phyloP scores from a whole-genome alignment of 2,888 invertebrate species.

The Ophonus ardosiacus region DNA sequence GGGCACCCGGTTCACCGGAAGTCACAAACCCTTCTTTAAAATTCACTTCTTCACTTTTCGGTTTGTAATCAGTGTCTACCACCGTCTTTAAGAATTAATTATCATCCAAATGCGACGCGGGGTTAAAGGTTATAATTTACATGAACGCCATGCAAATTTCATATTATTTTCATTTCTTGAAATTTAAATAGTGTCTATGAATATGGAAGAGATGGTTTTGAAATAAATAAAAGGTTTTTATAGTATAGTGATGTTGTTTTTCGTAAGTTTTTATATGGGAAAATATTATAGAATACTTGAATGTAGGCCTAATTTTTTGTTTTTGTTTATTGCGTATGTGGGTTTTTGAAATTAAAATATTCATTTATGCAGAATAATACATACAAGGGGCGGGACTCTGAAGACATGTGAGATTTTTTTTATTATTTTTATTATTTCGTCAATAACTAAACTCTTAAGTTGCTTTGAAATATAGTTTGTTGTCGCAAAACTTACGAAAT shows the following conservation, averaged over 20 bases:
- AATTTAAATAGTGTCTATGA: constrained; percentile 20
- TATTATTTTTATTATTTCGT: constrained; percentile 16
- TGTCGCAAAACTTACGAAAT: background rate
- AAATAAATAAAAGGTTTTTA: constrained; percentile 37
- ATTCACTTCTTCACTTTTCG: background rate
- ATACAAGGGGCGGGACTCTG: constrained; percentile 18
- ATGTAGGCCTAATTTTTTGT: constrained; percentile 21
- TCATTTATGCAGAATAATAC: constrained; percentile 21
- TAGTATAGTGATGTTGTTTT: background rate
- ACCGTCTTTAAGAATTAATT: constrained; percentile 4
- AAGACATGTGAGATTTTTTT: background rate
- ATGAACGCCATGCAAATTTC: constrained; percentile 8
- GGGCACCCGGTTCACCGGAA: constrained; percentile 39
- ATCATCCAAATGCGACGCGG: background rate
- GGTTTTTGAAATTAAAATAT: constrained; percentile 20
- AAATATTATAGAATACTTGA: background rate
- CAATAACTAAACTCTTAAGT: background rate
- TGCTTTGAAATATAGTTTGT: too few relatives aligned
- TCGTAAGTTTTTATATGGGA: constrained; percentile 27
- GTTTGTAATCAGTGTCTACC: background rate
- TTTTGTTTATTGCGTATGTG: constrained; percentile 13
- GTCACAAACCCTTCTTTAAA: background rate
- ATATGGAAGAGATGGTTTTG: constrained; percentile 27
- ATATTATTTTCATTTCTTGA: constrained; percentile 25
- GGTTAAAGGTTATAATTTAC: constrained; percentile 11